A percentile compares a stretch with the other conserved stretches of the same genome.
These are phyloP conservation scores for Heliconius sara DNA, from an alignment of 2,888 invertebrate species.

Conservation along the genomic window DNA sequence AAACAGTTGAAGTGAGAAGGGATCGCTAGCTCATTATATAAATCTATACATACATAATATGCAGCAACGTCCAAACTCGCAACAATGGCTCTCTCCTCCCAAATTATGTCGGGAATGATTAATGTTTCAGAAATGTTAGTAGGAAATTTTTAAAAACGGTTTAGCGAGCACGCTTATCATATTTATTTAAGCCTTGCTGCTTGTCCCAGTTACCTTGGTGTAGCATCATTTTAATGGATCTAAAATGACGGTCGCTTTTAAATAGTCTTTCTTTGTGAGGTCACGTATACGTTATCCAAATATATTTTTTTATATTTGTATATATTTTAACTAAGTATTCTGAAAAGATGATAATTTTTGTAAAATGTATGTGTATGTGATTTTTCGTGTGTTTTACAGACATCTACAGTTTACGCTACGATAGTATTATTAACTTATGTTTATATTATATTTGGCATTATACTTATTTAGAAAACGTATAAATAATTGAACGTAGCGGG, in stretches of 20 bases:
- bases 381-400: neutral
- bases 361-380: neutral
- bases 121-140: conserved; percentile 23
- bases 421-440: too few species aligned
- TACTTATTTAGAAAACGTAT: too few species aligned
- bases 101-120: conserved; percentile 24
- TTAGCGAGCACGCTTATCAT: conserved; percentile 24
- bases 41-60: neutral
- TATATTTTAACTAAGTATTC: neutral
- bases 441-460: too few species aligned
- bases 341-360: neutral
- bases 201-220: conserved; percentile 27
- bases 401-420: neutral
- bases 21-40: neutral
- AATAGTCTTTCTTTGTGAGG: conserved; percentile 14
- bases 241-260: conserved; percentile 24
- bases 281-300: conserved; percentile 4
- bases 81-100: conserved; percentile 18
- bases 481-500: too few species aligned
- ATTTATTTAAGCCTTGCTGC: conserved; percentile 37
- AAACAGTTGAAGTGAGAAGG: neutral
- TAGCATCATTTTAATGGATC: conserved; percentile 29
- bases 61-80: neutral
- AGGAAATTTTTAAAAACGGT: conserved; percentile 27
- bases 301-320: neutral